Evolutionary conservation across 1,140 invertebrate genomes (phyloP).

Genomic region (Solenopsis invicta): DNA sequence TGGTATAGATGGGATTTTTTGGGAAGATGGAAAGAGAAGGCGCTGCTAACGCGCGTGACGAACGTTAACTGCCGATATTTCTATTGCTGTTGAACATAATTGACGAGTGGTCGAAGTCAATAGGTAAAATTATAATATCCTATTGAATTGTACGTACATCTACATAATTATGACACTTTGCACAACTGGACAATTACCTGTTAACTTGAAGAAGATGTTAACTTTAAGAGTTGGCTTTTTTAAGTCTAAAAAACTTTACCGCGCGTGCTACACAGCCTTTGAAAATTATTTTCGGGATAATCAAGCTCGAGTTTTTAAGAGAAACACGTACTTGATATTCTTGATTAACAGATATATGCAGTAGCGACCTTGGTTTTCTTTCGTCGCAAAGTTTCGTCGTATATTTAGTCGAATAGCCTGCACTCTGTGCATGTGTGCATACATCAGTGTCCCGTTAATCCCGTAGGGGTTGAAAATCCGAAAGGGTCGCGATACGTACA

Average conservation of each 20-base stretch:
- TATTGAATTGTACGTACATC: neutral
- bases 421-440: neutral
- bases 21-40: neutral
- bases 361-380: neutral
- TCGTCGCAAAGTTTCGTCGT: neutral
- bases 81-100: neutral
- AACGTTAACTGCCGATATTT: neutral
- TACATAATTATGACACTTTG: neutral
- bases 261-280: neutral
- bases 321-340: neutral
- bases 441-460: constrained; percentile 31
- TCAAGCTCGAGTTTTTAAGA: neutral
- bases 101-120: neutral
- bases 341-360: neutral
- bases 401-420: neutral
- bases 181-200: too few species aligned
- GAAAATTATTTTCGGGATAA: neutral
- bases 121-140: neutral
- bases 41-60: neutral
- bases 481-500: constrained; percentile 10
- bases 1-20: neutral
- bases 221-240: too few species aligned
- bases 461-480: constrained; percentile 23
- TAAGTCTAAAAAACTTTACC: neutral
- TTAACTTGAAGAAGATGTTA: too few species aligned